Evolutionary conservation across 1,140 invertebrate genomes (phyloP).

Genomic region (Panulirus ornatus): DNA sequence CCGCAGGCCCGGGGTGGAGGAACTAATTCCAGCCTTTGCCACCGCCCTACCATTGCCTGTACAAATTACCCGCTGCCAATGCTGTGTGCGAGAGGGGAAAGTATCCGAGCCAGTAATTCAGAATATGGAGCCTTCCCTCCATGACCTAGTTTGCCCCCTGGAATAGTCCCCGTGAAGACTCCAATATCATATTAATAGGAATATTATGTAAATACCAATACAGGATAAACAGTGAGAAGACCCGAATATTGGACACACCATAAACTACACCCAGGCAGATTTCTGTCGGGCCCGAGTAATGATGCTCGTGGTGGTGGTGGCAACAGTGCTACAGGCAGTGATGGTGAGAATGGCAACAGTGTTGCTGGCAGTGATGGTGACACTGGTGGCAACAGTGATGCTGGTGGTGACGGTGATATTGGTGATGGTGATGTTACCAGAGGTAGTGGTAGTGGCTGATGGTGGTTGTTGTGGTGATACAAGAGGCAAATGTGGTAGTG

Average conservation of each 20-base stretch:
- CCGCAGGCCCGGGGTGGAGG: too few species aligned
- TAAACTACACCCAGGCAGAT: constrained; percentile 25
- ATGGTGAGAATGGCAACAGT: too few species aligned
- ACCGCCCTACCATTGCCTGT: background rate
- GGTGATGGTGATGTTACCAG: too few species aligned
- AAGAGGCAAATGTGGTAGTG: too few species aligned
- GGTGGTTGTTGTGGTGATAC: background rate
- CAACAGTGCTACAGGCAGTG: too few species aligned
- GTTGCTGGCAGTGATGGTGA: constrained; percentile 18
- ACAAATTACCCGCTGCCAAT: constrained; percentile 9
- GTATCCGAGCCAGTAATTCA: background rate
- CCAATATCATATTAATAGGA: constrained; percentile 70
- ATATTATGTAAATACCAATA: constrained; percentile 66
- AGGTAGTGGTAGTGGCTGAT: too few species aligned
- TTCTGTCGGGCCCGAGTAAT: background rate
- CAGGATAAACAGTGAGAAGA: constrained; percentile 49
- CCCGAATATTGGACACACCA: constrained; percentile 59
- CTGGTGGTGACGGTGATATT: too few species aligned
- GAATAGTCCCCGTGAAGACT: constrained; percentile 43
- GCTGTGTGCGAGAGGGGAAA: background rate
- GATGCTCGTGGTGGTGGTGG: background rate
- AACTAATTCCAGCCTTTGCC: background rate
- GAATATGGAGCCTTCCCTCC: background rate
- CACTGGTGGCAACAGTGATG: background rate
- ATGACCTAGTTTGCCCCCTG: constrained; percentile 39